Base-by-base conservation (phyloP, 2,113 vertebrate genomes). In the Symphodus melops region DNA sequence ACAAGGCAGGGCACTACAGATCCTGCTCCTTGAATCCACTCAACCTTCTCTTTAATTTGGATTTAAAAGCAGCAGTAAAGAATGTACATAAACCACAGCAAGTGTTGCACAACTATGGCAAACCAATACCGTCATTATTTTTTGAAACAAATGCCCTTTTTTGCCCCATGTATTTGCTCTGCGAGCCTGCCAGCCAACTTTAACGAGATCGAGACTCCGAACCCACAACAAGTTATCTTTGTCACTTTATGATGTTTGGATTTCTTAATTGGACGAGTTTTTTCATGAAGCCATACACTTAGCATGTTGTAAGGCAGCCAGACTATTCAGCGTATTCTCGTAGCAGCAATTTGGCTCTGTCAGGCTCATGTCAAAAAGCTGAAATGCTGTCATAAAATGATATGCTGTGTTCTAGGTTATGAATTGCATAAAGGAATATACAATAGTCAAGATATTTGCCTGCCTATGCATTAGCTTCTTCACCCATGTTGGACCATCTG, bases 51-150 rank as follows among this genome's bases (percentile, higher is more conserved):
- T 93, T 92, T 92, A 88, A 91, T 93, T 92, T 88, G 83, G 77
- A 90, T 92, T 91, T 92, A 89, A 92, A 89, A 87, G 89, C 83
- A 77, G 82, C 86, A 66, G 82, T 92, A 91, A 92, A 92, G 79
- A 90, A 89, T 77, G 75, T 68, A 54, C 70, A 88, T 91, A 88
- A 90, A 92, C 85, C 87, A 88, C 84, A 83, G 90, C 74, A 87
- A 89, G 84, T 84, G 86, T 91, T 87, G 80, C 88, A 81, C 80
- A 88, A 86, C 67, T 73, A 84, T 87, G 87, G 81, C 72, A 86
- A 79, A 65, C 71, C 12, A 84, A 91, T 87, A 77, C 87, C 84
- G 82, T 90, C 75, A 88, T 91, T 88, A 91, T 84, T 89, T 84
- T 89, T 82, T 81, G 17, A 83, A 86, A 86, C 86, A 90, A 92